Evolutionary conservation across 2,797 vertebrate genomes (phyloP), one percentile per base, ranked within the genome.

Genomic region (Chaetophractus vellerosus): DNA sequence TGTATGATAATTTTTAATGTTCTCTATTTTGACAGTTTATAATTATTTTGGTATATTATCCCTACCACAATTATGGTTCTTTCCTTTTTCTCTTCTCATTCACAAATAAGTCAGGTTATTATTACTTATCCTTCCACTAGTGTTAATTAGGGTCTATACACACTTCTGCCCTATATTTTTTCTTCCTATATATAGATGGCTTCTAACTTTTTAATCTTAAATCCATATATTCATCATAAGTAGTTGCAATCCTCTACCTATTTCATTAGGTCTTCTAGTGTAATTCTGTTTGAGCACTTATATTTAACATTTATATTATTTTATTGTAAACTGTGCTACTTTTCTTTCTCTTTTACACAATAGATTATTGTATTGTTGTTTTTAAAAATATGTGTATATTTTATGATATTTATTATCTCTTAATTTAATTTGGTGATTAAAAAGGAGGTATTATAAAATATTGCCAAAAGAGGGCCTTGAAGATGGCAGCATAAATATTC

Each of bases 401-500:
- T 78, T 89, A 10, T 71, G 7, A 23, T 80, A 92, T 61, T 90
- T 71, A 90, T 81, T 57, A 38, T 72, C 48, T 81, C 78, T 95
- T 76, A 83, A 52, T 90, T 69, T 95, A 11, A 82, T 81, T 78
- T 95, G 19, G 63, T 63, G 52, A 90, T 93, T 66, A 59, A 82
- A 85, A 78, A 75, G 26, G 31, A 66, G 3, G 9, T 9, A 79
- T 76, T 71, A 59, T 8, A 48, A 91, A 83, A 3, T 36, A 57
- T 63, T 76, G 83, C 33, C 41, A 50, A 76, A 88, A 68, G 24
- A 55, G 26, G 2, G 0, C 31, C 19, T 31, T 55, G 45, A 36
- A 52, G 50, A 52, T 14, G 50, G 9, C 12, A 52, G 50, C 50
- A 52, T 5, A 52, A 52, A 16, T 52, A 9, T 5, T 52, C 14